A percentile compares a stretch with the other conserved stretches of the same genome.
Conservation (phyloP, 2,113 vertebrate genomes). For the Pyrgilauda ruficollis region DNA sequence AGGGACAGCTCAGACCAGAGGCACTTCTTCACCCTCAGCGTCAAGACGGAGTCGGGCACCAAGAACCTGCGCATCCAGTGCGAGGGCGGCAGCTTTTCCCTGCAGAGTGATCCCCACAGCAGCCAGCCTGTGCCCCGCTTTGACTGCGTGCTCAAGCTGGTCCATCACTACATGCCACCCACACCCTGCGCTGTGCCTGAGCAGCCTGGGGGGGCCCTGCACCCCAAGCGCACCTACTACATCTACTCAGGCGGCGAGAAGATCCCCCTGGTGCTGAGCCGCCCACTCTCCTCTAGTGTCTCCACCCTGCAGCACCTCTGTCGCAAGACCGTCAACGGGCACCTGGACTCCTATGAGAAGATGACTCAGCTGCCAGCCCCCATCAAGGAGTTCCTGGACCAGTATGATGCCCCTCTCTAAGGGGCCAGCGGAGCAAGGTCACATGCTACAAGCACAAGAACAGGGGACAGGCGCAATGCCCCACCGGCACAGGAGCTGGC, state of each 20-base stretch:
- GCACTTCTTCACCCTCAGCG: slow-evolving; percentile 94
- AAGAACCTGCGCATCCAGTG: slow-evolving; percentile 96
- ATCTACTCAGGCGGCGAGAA: slow-evolving; percentile 89
- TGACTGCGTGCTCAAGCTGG: slow-evolving; percentile 92
- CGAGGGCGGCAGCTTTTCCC: slow-evolving; percentile 84
- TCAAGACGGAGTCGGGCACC: slow-evolving; percentile 91
- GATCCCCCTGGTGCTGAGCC: slow-evolving; percentile 88
- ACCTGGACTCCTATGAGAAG: slow-evolving; percentile 84
- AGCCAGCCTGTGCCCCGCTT: slow-evolving; percentile 86
- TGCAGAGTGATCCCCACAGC: slow-evolving; percentile 92
- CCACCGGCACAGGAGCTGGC: not conserved
- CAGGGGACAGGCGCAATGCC: not conserved
- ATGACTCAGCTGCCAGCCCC: slow-evolving; percentile 86
- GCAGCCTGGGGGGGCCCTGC: slow-evolving; percentile 40
- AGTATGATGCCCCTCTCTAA: slow-evolving; percentile 92
- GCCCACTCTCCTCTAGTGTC: slow-evolving; percentile 84
- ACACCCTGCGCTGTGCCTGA: slow-evolving; percentile 48
- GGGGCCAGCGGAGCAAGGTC: not conserved
- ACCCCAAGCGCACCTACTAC: slow-evolving; percentile 81
- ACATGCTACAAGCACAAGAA: slow-evolving; percentile 60
- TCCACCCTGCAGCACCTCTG: slow-evolving; percentile 93
- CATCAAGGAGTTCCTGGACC: slow-evolving; percentile 90
- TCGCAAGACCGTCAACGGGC: slow-evolving; percentile 92
- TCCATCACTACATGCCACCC: slow-evolving; percentile 91
- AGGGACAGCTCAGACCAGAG: slow-evolving; percentile 94